Evolutionary conservation across 2,797 vertebrate species (phyloP), one percentile per base, ranked within the genome.

Genomic region (Lutjanus campechanus): DNA sequence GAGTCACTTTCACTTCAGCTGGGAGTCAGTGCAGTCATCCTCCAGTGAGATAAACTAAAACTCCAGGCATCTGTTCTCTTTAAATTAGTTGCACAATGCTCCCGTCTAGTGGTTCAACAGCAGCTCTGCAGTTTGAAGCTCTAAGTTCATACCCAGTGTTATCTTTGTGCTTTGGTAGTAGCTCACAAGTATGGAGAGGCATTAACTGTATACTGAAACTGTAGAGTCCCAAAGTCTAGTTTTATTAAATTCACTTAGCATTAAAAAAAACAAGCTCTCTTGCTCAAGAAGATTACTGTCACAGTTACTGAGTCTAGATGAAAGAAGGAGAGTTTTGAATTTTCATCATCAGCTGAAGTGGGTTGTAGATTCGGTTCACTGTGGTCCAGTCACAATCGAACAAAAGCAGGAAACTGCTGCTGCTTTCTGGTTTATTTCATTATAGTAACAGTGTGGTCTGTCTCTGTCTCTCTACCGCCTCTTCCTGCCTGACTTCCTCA

Each of bases 101-200:
- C 19, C 90, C 77, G 69, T 60, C 88, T 81, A 47, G 74, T 77
- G 83, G 83, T 17, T 36, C 8, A 46, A 40, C 13, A 50, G 61
- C 49, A 51, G 55, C 12, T 40, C 44, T 73, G 49, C 79, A 60
- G 19, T 56, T 69, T 79, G 13, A 44, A 47, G 3, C 19, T 25
- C 8, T 56, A 8, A 44, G 5, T 12, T 64, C 12, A 51, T 13
- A n/a, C 4, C 8, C 1, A 1, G 16, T 19, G n/a, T n/a, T 61
- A 41, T 41, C 17, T 25, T 40, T 58, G 49, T 49, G 43, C n/a
- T 58, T 60, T 47, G 9, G 20, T 73, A 8, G 10, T 49, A 20
- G 7, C 20, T 17, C 15, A 20, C 7, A 43, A 13, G 19, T 49
- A 49, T 22, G 1, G 17, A 49, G 8, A 1, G 25, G 25, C 22